Percentiles rank a stretch among this genome's conserved stretches.
These are phyloP conservation scores for Lottia scabra DNA, from an alignment of 2,888 invertebrate genomes.

Conservation along the genomic window DNA sequence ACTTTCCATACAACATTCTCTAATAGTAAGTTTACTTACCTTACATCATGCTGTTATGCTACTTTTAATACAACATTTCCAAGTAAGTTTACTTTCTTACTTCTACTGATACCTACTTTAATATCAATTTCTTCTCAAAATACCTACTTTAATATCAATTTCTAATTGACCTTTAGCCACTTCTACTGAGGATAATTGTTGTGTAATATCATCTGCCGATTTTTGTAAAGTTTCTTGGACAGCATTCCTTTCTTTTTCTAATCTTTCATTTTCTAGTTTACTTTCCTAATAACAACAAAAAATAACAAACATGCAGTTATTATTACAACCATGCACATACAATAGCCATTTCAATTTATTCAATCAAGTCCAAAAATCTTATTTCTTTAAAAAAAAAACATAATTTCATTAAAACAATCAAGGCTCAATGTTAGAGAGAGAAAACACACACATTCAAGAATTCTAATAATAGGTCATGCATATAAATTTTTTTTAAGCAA, in stretches of 20 bases:
- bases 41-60: no score
- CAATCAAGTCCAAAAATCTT: no score
- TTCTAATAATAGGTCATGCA: neutral
- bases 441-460: slow-evolving; percentile 5
- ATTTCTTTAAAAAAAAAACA: no score
- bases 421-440: no score
- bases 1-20: no score
- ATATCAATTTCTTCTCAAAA: neutral
- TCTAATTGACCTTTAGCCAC: slow-evolving; percentile 55
- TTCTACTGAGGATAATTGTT: slow-evolving; percentile 48
- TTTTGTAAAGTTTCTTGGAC: slow-evolving; percentile 62
- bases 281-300: slow-evolving; percentile 39
- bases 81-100: no score
- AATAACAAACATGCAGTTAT: slow-evolving; percentile 22
- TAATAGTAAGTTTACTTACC: no score
- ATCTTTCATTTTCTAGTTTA: slow-evolving; percentile 49
- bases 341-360: no score
- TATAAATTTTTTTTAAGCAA: neutral
- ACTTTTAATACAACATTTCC: no score
- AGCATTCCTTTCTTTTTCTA: slow-evolving; percentile 54
- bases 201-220: slow-evolving; percentile 56
- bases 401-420: no score
- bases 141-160: slow-evolving; percentile 13
- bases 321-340: neutral
- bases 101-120: neutral